Evolutionary conservation across 2,888 invertebrate species (phyloP).

Genomic region (Aporophyla nigra): DNA sequence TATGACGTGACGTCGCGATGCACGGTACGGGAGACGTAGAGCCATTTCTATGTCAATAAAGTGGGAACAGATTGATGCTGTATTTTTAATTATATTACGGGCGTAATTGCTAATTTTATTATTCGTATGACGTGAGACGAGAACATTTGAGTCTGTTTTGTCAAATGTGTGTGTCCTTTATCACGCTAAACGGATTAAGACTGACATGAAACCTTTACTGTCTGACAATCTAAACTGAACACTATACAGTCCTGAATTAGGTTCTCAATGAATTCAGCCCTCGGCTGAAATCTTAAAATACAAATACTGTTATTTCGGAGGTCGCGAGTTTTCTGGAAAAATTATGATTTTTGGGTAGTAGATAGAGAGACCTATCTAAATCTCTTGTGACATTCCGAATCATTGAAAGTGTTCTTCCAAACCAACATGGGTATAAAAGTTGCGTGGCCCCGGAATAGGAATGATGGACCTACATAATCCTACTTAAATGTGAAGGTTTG

Average conservation of each 20-base stretch:
- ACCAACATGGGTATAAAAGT: slow-evolving; percentile 20
- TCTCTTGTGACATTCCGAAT: slow-evolving; percentile 37
- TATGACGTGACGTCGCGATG: slow-evolving; percentile 49
- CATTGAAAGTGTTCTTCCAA: slow-evolving; percentile 24
- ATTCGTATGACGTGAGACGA: slow-evolving; percentile 14
- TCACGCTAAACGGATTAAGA: slow-evolving; percentile 19
- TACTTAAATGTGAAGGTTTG: no score
- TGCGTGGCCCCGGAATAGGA: not conserved
- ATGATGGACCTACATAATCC: not conserved
- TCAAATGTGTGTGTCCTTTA: slow-evolving; percentile 4
- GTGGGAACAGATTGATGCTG: slow-evolving; percentile 23
- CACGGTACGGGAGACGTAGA: slow-evolving; percentile 31
- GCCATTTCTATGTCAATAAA: slow-evolving; percentile 64
- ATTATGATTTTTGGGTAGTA: slow-evolving; percentile 2
- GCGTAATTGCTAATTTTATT: slow-evolving; percentile 28
- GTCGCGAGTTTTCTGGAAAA: slow-evolving; percentile 15
- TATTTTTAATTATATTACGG: slow-evolving; percentile 46
- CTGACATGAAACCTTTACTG: not conserved
- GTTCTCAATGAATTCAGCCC: not conserved
- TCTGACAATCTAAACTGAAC: slow-evolving; percentile 1
- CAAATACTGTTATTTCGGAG: slow-evolving; percentile 12
- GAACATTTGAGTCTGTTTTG: slow-evolving; percentile 11
- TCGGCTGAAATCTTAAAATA: slow-evolving; percentile 15
- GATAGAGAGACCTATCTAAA: slow-evolving; percentile 24
- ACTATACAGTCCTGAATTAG: slow-evolving; percentile 1